Evolutionary conservation across 2,888 invertebrate species (phyloP), one percentile per base, ranked within the genome.

Genomic region (Tinea pellionella): DNA sequence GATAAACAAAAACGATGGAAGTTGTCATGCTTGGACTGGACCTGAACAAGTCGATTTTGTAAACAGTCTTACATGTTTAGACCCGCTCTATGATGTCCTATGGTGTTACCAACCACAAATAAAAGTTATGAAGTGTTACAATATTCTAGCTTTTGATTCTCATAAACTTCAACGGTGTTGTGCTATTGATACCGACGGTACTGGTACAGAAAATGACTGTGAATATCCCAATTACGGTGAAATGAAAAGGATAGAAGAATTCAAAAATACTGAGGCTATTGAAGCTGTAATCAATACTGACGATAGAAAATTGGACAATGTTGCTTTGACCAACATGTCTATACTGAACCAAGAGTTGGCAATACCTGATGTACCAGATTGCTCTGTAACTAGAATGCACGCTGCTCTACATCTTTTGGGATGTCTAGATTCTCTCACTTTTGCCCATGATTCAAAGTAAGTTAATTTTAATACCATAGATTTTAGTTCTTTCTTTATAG

Each of bases 41-140:
- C 82, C 89, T 13, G 95, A 96, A 68, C 97, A 97, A 78, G 93
- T 94, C 0, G 93, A 95, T 74, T 94, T 97, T 65, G 91, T 91
- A 15, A 92, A 93, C 67, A 92, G 92, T 65, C 91, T 93, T 57
- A 92, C 94, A 0, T 94, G 94, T 69, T 88, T 98, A 68, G 99
- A 99, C 84, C 96, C 97, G 0, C 89, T 94, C 60, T 97, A 97
- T 78, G 96, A 98, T 78, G 93, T 97, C 0, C 86, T 99, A 1
- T 99, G 98, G 98, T 94, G 96, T 67, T 98, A 93, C 67, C 91
- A 93, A 73, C 92, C 93, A 0, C 83, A 89, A 29, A 91, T 78
- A 75, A 78, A 84, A 57, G 74, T 89, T 37, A 88, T 96, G 67
- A 89, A 89, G 61, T 95, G 95, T 70, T 96, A 94, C 79, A 97